phyloP scores from a whole-genome alignment of 2,797 vertebrate species.

The Acrossocheilus wenchowensis region DNA sequence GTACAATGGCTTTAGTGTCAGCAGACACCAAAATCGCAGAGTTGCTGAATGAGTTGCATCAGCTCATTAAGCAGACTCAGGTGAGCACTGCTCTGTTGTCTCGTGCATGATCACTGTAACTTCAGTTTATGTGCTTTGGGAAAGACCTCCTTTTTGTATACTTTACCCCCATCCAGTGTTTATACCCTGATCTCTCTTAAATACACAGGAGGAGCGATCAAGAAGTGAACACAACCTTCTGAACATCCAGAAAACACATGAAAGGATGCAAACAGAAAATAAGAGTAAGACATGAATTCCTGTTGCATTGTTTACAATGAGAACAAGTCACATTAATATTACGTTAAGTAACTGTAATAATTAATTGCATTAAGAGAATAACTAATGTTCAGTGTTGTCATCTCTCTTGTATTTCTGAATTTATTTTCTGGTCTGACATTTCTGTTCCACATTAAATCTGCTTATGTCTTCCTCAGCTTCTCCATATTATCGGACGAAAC shows the following conservation, averaged over 20 bases:
- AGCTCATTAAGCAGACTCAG: conserved; percentile 93
- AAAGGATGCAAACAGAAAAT: conserved; percentile 94
- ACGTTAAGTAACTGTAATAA: not conserved
- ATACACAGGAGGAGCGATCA: conserved; percentile 86
- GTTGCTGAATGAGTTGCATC: conserved; percentile 88
- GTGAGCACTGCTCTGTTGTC: conserved; percentile 60
- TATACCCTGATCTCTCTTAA: conserved; percentile 22
- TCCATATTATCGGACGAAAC: conserved; percentile 92
- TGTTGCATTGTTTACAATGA: not conserved
- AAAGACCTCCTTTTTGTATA: not conserved
- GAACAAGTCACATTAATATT: not conserved
- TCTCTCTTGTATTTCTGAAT: not conserved
- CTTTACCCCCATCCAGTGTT: not conserved
- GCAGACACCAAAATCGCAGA: conserved; percentile 90
- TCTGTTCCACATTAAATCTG: not conserved
- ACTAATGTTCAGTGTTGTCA: not conserved
- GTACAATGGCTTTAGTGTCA: conserved; percentile 82
- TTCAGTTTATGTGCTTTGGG: not conserved
- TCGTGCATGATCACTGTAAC: not conserved
- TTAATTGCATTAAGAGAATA: not conserved
- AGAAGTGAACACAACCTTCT: conserved; percentile 93
- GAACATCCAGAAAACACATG: conserved; percentile 94
- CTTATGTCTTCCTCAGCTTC: conserved; percentile 76
- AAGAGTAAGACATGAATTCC: conserved; percentile 81
- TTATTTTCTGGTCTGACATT: not conserved